Evolutionary conservation across 2,888 invertebrate genomes (phyloP).

Genomic region (Willowsia nigromaculata): DNA sequence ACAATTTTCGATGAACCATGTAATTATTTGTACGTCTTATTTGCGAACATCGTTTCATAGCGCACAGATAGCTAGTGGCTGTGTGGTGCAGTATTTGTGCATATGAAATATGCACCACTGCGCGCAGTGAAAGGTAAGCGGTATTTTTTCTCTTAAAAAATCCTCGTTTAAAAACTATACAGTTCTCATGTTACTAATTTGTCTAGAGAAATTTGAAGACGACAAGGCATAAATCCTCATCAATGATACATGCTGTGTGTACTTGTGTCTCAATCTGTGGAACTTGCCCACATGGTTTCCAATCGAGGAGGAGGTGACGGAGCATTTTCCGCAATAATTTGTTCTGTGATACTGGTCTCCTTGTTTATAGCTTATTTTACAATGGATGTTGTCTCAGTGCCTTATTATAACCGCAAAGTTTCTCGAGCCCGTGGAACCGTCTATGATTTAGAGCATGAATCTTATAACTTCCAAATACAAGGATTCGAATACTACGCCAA

Average conservation of each 20-base stretch:
- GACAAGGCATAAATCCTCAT: not conserved
- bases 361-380: conserved; percentile 59
- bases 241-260: not conserved
- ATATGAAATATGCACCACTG: not conserved
- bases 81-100: not conserved
- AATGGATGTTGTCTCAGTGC: conserved; percentile 60
- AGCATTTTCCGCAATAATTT: conserved; percentile 56
- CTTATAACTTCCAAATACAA: conserved; percentile 59
- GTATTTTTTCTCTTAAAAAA: not conserved
- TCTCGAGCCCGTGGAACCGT: conserved; percentile 43
- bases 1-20: not conserved
- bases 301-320: conserved; percentile 49
- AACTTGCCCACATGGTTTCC: conserved; percentile 55
- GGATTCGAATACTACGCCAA: conserved; percentile 72
- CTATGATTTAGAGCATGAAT: conserved; percentile 64
- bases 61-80: not conserved
- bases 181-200: too few relatives aligned
- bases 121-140: not conserved
- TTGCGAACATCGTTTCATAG: not conserved
- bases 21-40: not conserved
- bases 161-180: too few relatives aligned
- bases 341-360: conserved; percentile 62
- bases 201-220: not conserved
- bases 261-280: not conserved
- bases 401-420: conserved; percentile 43